Percentiles rank a stretch among this genome's conserved stretches.
Conservation (phyloP, 1,140 invertebrate genomes). For the Psix sp. region DNA sequence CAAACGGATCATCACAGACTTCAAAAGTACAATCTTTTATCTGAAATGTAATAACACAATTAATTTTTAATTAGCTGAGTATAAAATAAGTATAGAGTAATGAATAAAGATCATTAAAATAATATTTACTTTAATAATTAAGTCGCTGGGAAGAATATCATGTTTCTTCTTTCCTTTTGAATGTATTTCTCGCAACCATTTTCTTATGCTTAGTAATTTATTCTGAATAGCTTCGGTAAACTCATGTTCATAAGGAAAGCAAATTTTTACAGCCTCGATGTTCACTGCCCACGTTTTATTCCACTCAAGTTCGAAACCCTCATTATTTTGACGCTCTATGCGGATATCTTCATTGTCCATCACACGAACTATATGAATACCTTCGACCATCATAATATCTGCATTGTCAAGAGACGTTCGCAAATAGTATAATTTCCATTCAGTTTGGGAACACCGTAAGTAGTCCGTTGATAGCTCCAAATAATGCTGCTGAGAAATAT, state of each 20-base stretch:
- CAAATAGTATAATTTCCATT: conserved; percentile 71
- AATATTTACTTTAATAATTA: conserved; percentile 87
- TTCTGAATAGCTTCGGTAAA: conserved; percentile 96
- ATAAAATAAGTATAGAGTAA: background rate
- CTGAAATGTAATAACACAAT: conserved; percentile 69
- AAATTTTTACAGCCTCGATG: conserved; percentile 84
- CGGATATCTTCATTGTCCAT: conserved; percentile 80
- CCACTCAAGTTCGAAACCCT: conserved; percentile 82
- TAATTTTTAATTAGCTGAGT: conserved; percentile 3
- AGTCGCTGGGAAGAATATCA: conserved; percentile 88
- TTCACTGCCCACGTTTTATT: conserved; percentile 86
- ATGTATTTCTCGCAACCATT: conserved; percentile 91
- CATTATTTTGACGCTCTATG: conserved; percentile 84
- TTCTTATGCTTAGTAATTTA: conserved; percentile 91
- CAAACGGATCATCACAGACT: conserved; percentile 98
- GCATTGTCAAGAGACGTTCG: conserved; percentile 82
- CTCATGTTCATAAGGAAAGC: conserved; percentile 95
- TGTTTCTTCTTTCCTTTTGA: conserved; percentile 63
- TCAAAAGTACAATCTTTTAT: conserved; percentile 91
- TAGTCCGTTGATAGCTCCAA: conserved; percentile 72
- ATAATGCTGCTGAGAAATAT: conserved; percentile 72
- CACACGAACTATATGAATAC: conserved; percentile 80
- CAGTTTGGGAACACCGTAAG: conserved; percentile 70
- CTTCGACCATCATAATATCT: conserved; percentile 86
- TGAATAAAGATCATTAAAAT: conserved; percentile 10